Conservation (phyloP, 2,888 invertebrate species). For the Agonopterix subpropinquella region DNA sequence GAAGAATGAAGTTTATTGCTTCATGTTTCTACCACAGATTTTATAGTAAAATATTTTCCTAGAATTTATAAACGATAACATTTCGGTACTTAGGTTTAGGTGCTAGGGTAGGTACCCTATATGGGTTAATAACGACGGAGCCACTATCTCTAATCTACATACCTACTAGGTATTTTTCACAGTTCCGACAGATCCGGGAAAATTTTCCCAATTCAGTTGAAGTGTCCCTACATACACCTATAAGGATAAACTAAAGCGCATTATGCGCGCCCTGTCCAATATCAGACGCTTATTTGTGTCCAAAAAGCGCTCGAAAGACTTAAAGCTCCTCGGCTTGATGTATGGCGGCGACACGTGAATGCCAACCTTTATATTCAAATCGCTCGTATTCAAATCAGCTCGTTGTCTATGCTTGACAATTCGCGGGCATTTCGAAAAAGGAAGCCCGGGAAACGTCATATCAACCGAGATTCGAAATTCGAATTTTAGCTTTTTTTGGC, state of each 20-base stretch:
- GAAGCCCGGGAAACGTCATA: constrained; percentile 64
- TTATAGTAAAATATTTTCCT: too few species aligned
- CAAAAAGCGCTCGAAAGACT: constrained; percentile 70
- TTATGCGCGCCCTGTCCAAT: constrained; percentile 59
- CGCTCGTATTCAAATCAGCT: constrained; percentile 63
- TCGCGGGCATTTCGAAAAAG: constrained; percentile 68
- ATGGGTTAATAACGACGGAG: too few species aligned
- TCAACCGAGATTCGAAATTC: constrained; percentile 38
- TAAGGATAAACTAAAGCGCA: constrained; percentile 33
- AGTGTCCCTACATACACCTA: too few species aligned
- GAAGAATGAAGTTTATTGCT: too few species aligned
- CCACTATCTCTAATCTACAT: too few species aligned
- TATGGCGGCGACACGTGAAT: constrained; percentile 65
- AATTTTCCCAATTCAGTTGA: too few species aligned
- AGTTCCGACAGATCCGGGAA: too few species aligned
- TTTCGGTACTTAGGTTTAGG: too few species aligned
- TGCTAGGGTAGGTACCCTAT: too few species aligned
- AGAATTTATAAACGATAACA: too few species aligned
- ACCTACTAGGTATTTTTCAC: too few species aligned
- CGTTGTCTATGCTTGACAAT: constrained; percentile 73
- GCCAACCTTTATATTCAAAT: constrained; percentile 75
- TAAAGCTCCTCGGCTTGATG: constrained; percentile 67
- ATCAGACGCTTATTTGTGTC: constrained; percentile 72
- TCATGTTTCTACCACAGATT: too few species aligned
- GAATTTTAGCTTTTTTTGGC: constrained; percentile 52